Evolutionary conservation across 2,113 vertebrate species (phyloP), one percentile per base, ranked within the genome.

Genomic region (Cyphomyrus discorhynchus): DNA sequence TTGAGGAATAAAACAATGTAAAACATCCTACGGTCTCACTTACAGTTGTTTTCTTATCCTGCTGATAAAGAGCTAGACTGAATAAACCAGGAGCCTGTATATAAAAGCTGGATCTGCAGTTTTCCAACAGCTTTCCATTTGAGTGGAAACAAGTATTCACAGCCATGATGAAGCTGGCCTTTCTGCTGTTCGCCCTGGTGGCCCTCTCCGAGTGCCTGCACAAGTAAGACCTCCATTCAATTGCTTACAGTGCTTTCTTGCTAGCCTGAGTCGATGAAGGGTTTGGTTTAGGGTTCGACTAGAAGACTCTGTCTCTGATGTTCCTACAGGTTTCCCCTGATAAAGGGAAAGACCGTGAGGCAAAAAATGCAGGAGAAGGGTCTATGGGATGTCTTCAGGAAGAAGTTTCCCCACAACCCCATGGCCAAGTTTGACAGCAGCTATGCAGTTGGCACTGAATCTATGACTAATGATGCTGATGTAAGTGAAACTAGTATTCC

Each of bases 381-480:
- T 46, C 45, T 92, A 15, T 94, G 93, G 92, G 92, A 93, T 5
- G 39, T 92, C 50, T 93, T 91, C 91, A 92, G 90, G 50, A 17
- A 17, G 9, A 92, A 47, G 4, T 90, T 86, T 85, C 92, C 92
- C n/a, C 93, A 85, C 90, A 93, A 93, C 46, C 93, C 94, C 77
- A 58, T 91, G 89, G 42, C 1, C 88, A 95, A 95, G 90, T 95
- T 94, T 89, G 0, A 27, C 70, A 88, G 88, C 88, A 45, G 0
- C 9, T 86, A 13, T 50, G 47, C 84, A 2, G 46, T 86, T n/a
- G 93, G 93, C 3, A 3, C 3, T 46, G 93, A 95, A 93, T 0
- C 91, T 35, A 94, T 95, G 94, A 95, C 94, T 88, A 95, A 95
- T 17, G 93, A 95, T 52, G 92, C 93, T 89, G 94, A 95, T 3